Base-by-base conservation (phyloP, 2,113 vertebrate genomes). In the Thalassarche chlororhynchos region DNA sequence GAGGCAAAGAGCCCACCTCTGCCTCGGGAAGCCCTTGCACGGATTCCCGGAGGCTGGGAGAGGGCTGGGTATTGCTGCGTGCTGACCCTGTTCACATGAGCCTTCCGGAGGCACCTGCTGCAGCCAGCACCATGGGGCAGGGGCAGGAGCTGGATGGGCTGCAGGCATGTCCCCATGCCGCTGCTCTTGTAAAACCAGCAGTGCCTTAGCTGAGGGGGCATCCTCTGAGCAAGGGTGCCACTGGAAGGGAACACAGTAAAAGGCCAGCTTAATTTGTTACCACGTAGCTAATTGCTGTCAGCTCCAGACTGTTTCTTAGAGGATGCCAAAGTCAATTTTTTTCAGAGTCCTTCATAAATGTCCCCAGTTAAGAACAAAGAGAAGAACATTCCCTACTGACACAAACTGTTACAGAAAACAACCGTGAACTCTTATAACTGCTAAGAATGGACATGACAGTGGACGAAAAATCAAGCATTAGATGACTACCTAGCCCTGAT, bases 91-190 rank as follows among this genome's bases (percentile, higher is more conserved):
- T 17, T 51, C 23, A 15, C 2, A 0, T 6, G 15, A 6, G 6
- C 31, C 70, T 58, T 62, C 89, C 4, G 4, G 55, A 68, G 64
- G 75, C 52, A 42, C 40, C 58, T 52, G 54, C 44, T 51, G 64
- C 51, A 72, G 64, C 25, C 84, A 82, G 65, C 24, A 26, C 28
- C 9, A 0, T 0, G 34, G 23, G 34, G 23, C 40, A 44, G 69
- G 54, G 36, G 31, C 70, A 23, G 86, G 31, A 81, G 85, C 8
- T 1, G 66, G 76, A 8, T 19, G 51, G 42, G 55, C 54, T 78
- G 68, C 34, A 28, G 49, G 3, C 21, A 10, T 0, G 15, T 61
- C 42, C 58, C 46, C 8, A 3, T 0, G 31, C 14, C 6, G 1
- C 46, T 31, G 79, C 25, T 55, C 60, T 51, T 5, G 0, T 20